Percentiles rank a stretch among this genome's conserved stretches.
Evolutionary conservation across 2,888 invertebrate genomes (phyloP).

Genomic region (Aelia acuminata): DNA sequence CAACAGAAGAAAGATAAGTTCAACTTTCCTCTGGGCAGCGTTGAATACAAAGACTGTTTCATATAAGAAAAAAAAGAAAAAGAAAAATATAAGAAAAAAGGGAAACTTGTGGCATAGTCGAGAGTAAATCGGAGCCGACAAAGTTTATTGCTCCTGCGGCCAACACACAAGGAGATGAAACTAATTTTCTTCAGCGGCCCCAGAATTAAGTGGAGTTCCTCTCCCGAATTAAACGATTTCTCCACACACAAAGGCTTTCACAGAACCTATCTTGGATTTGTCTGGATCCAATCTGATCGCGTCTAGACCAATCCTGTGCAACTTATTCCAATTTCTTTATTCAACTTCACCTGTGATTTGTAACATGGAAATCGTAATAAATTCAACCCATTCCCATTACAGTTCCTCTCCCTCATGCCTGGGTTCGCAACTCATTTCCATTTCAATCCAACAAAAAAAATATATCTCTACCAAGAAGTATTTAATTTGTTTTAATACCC

Average conservation of each 20-base stretch:
- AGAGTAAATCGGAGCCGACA: background rate
- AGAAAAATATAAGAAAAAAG: background rate
- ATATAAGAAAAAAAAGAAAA: background rate
- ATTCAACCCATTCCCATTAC: too few species aligned
- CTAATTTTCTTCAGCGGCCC: slow-evolving; percentile 14
- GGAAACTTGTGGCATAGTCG: background rate
- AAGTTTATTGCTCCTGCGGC: slow-evolving; percentile 1
- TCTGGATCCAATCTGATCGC: background rate
- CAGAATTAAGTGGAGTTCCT: background rate
- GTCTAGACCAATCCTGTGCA: background rate
- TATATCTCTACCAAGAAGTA: too few species aligned
- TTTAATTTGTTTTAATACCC: too few species aligned
- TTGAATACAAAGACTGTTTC: background rate
- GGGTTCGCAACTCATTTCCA: too few species aligned
- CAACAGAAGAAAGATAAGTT: background rate
- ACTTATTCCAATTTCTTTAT: too few species aligned
- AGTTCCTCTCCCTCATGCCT: too few species aligned
- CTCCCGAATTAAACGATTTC: background rate
- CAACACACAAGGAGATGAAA: slow-evolving; percentile 3
- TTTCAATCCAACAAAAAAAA: too few species aligned
- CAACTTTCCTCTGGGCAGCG: background rate
- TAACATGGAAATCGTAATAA: too few species aligned
- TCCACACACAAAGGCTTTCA: background rate
- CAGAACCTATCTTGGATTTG: background rate
- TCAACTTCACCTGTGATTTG: too few species aligned